Percentiles rank a stretch among this genome's conserved stretches.
Conservation (phyloP, 2,888 invertebrate species). For the Drosophila demipolita region DNA sequence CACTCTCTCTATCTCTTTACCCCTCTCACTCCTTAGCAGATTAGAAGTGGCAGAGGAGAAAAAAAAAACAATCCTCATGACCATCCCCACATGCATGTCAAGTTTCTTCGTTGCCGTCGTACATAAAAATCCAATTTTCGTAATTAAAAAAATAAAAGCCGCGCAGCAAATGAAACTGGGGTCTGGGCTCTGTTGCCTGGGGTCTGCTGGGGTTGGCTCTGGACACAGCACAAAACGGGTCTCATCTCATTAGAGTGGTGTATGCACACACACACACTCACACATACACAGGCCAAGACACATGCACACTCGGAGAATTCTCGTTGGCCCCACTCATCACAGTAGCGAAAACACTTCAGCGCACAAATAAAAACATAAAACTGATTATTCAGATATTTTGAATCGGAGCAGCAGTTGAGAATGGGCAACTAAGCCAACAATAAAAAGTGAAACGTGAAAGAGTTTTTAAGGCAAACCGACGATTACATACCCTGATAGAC, state of each 20-base stretch:
- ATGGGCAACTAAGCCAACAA: constrained; percentile 32
- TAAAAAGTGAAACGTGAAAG: background rate
- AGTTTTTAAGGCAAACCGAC: background rate
- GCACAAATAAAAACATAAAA: constrained; percentile 40
- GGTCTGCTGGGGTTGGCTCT: constrained; percentile 37
- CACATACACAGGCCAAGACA: background rate
- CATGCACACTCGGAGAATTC: constrained; percentile 4
- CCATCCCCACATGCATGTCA: constrained; percentile 72
- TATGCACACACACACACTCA: constrained; percentile 12
- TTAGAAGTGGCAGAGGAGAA: background rate
- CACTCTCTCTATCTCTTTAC: constrained; percentile 23
- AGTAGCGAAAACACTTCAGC: constrained; percentile 69
- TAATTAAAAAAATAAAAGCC: constrained; percentile 76
- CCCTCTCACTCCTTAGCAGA: constrained; percentile 28
- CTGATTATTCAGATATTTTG: constrained; percentile 55
- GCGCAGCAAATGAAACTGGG: constrained; percentile 26
- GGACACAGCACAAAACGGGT: constrained; percentile 51
- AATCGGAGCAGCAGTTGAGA: constrained; percentile 14
- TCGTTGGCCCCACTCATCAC: constrained; percentile 41
- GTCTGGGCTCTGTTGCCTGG: constrained; percentile 28
- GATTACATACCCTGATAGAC: background rate
- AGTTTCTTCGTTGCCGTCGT: constrained; percentile 64
- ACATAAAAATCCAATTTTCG: constrained; percentile 82
- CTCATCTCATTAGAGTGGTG: constrained; percentile 73
- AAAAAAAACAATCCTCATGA: constrained; percentile 37